A percentile compares a stretch with the other conserved stretches of the same genome.
Conservation (phyloP, 2,888 invertebrate genomes). For the Stenoptilia bipunctidactyla region DNA sequence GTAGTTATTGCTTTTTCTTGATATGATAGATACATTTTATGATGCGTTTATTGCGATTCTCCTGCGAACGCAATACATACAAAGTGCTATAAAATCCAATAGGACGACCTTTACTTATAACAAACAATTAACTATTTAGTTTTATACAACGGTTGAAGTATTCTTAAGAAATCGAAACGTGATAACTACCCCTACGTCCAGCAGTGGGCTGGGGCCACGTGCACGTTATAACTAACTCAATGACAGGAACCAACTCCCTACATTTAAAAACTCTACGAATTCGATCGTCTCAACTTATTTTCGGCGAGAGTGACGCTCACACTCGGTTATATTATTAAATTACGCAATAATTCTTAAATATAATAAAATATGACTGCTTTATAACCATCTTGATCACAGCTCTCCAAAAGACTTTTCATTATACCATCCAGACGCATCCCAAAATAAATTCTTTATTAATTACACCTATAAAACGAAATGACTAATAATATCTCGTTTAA, state of each 20-base stretch:
- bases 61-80: neutral
- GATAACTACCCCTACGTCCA: too few species aligned
- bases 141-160: too few species aligned
- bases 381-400: constrained; percentile 67
- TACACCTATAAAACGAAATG: constrained; percentile 70
- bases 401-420: constrained; percentile 67
- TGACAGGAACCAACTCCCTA: too few species aligned
- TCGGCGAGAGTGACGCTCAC: neutral
- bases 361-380: constrained; percentile 71
- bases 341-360: constrained; percentile 65
- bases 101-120: constrained; percentile 17
- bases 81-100: constrained; percentile 10
- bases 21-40: constrained; percentile 38
- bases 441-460: constrained; percentile 69
- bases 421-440: constrained; percentile 60
- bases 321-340: constrained; percentile 30
- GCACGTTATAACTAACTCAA: too few species aligned
- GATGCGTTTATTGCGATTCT: neutral
- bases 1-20: constrained; percentile 69
- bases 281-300: neutral
- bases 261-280: too few species aligned
- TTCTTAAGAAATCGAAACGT: too few species aligned
- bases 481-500: constrained; percentile 67
- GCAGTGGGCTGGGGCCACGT: too few species aligned
- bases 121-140: too few species aligned